Evolutionary conservation across 2,113 vertebrate species (phyloP), one percentile per base, ranked within the genome.

Genomic region (Pterophyllum scalare): DNA sequence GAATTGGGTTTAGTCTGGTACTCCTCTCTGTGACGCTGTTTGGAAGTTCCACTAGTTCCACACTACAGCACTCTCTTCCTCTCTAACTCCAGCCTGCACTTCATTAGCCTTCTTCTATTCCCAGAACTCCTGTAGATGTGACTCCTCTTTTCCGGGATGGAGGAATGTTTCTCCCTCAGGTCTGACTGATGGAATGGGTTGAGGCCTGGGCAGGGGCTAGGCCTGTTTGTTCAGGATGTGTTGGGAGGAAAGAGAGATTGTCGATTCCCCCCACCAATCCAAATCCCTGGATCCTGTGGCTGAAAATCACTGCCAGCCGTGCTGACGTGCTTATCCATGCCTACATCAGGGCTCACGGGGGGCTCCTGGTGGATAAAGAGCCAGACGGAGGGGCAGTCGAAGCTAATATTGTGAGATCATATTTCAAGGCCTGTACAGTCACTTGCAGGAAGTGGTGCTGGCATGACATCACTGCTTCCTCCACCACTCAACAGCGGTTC

Each of bases 31-130:
- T 38, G 82, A 43, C 26, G 84, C 76, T 6, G n/a, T 81, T 80
- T 74, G 70, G 79, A 62, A 64, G 79, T 67, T 57, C 14, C 19
- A 43, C 40, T 79, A 67, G 79, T 77, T 88, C 81, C 82, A 84
- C 82, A 19, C 81, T 86, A 79, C 26, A 28, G 80, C 80, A 56
- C 76, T 64, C 85, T 78, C 75, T 83, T 83, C 74, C 76, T 81
- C 49, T 56, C 11, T 35, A 59, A 75, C 86, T 49, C 33, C 88
- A 46, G 92, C 81, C 95, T 96, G 94, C 90, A 92, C 91, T 93
- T 95, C 94, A 96, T 96, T 96, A 95, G 89, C 89, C 86, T 76
- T 84, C 83, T 81, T 89, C 90, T 90, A 89, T 94, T 95, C 95
- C 91, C 93, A 92, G 90, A 94, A 94, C 92, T 88, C 89, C 91